phyloP scores from a whole-genome alignment of 2,113 vertebrate species.

The Pedionomus torquatus region DNA sequence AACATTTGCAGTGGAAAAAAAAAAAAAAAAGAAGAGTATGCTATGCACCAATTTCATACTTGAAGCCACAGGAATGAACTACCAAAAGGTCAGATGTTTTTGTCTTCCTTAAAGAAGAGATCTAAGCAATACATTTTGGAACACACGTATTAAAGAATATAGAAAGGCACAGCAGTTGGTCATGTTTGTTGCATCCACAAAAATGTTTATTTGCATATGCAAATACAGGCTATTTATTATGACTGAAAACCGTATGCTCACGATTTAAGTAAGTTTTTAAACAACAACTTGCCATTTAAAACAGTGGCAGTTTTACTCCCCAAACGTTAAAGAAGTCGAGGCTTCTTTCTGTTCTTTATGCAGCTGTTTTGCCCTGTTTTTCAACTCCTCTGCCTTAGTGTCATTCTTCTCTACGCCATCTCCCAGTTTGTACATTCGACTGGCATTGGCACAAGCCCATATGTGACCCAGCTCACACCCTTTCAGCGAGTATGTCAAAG shows the following conservation, averaged over 20 bases:
- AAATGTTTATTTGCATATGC: conserved; percentile 44
- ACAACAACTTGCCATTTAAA: not conserved
- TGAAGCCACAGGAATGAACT: not conserved
- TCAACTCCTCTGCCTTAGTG: conserved; percentile 87
- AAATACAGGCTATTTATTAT: not conserved
- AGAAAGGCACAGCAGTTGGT: not conserved
- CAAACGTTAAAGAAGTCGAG: conserved; percentile 67
- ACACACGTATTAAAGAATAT: not conserved
- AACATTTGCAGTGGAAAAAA: not conserved
- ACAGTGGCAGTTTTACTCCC: conserved; percentile 59
- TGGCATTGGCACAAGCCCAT: conserved; percentile 94
- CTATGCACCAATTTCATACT: not conserved
- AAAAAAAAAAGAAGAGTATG: not conserved
- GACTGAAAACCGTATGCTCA: not conserved
- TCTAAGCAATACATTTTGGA: not conserved
- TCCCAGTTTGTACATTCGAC: conserved; percentile 94
- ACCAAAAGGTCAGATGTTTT: not conserved
- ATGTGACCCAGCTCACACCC: conserved; percentile 92
- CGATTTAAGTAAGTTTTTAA: not conserved
- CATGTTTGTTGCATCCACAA: not conserved
- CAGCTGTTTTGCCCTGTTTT: conserved; percentile 85
- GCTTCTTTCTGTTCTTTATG: conserved; percentile 80
- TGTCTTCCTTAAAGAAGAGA: not conserved
- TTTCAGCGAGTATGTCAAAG: conserved; percentile 84
- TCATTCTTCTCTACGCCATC: conserved; percentile 87